Evolutionary conservation across 2,888 invertebrate genomes (phyloP), one percentile per base, ranked within the genome.

Genomic region (Pammene fasciana): DNA sequence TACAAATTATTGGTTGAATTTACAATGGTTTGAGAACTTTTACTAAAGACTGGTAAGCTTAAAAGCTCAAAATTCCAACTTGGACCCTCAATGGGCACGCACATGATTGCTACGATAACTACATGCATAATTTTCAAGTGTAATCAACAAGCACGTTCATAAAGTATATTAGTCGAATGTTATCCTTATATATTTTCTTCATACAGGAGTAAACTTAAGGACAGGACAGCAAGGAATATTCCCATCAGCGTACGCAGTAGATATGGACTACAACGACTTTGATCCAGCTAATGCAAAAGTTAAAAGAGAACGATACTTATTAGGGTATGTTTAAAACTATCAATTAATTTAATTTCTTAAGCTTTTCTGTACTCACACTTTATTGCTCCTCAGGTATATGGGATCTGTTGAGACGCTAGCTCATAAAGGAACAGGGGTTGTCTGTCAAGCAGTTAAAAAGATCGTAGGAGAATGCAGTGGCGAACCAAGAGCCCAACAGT

Each of bases 401-500:
- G 99, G 99, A 0, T 99, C 99, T 0, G 97, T 99, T 62, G 99
- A 99, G 89, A 99, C 99, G 0, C 93, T 97, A 75, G 97, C 97
- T 76, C 99, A 99, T 89, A 99, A 99, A 92, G 99, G 99, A n/a
- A 99, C 98, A 34, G 96, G 97, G 8, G 98, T 99, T 0, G 96
- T 98, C 13, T 97, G 97, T 85, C 97, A 97, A 91, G 98, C 97
- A 0, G 97, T 98, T 5, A 95, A 96, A 77, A 96, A 97, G 82
- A 97, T 98, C 73, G 95, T 97, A 0, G 95, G 96, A 0, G 94
- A 95, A 81, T 93, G 94, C 68, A 94, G 93, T 11, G 92, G 91
- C 43, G 95, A 95, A 64, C 96, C 97, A 0, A 94, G 95, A 48
- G 94, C 97, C 13, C 96, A 96, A 77, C 94, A 96, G 0, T 98